Evolutionary conservation across 2,888 invertebrate genomes (phyloP).

Genomic region (Torymus texanus): DNA sequence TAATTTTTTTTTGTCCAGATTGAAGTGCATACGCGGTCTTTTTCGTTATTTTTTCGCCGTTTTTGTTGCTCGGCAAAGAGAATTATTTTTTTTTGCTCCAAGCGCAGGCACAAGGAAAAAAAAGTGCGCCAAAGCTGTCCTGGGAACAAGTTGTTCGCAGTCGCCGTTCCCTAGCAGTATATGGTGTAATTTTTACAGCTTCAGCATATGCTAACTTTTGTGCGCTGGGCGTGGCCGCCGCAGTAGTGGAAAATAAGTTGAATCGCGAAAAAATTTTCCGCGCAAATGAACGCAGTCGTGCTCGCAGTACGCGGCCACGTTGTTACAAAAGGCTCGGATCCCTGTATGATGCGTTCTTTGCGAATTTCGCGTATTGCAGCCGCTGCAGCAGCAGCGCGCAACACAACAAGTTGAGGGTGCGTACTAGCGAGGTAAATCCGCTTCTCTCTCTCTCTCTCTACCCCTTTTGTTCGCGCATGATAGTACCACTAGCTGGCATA

Average conservation of each 20-base stretch:
- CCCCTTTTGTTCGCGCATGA: not conserved
- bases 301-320: not conserved
- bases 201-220: conserved; percentile 21
- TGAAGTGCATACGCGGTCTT: conserved; percentile 5
- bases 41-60: conserved; percentile 3
- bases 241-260: too few species aligned
- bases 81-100: conserved; percentile 34
- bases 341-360: not conserved
- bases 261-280: conserved; percentile 16
- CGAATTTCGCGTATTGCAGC: not conserved
- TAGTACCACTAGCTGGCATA: too few species aligned
- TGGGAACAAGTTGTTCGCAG: not conserved
- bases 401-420: too few species aligned
- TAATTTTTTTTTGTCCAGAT: conserved; percentile 15
- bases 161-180: not conserved
- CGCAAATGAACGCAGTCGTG: not conserved
- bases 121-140: too few species aligned
- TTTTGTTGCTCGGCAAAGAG: conserved; percentile 27
- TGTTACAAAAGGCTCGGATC: not conserved
- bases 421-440: too few species aligned
- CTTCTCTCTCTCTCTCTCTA: not conserved
- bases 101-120: not conserved
- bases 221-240: not conserved
- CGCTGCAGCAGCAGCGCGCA: too few species aligned
- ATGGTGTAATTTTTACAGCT: conserved; percentile 48